Percentiles rank a stretch among this genome's conserved stretches.
Conservation (phyloP, 2,888 invertebrate genomes). For the Drosophila quinaria region DNA sequence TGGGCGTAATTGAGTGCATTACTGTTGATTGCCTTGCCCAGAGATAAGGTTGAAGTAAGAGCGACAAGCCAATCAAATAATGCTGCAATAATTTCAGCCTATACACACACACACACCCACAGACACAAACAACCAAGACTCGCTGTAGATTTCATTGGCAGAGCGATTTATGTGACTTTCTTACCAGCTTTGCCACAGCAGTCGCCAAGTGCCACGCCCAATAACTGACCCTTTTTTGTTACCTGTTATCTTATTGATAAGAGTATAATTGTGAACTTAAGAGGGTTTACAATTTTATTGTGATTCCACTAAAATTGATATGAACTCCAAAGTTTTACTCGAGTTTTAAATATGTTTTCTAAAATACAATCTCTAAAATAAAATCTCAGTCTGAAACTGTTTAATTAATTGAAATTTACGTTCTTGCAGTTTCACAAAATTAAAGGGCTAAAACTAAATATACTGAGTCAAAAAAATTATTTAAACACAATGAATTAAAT, state of each 20-base stretch:
- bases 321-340: too few relatives aligned
- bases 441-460: too few relatives aligned
- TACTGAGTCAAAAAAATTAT: too few relatives aligned
- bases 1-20: slow-evolving; percentile 77
- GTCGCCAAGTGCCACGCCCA: neutral
- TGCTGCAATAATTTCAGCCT: slow-evolving; percentile 50
- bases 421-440: too few relatives aligned
- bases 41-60: slow-evolving; percentile 45
- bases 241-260: neutral
- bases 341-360: too few relatives aligned
- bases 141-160: slow-evolving; percentile 2
- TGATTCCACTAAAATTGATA: too few relatives aligned
- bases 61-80: slow-evolving; percentile 65
- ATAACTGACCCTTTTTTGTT: neutral
- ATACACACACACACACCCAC: slow-evolving; percentile 12
- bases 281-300: neutral
- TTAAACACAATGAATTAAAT: too few relatives aligned
- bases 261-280: neutral
- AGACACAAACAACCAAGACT: neutral
- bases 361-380: too few relatives aligned
- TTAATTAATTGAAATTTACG: too few relatives aligned
- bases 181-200: slow-evolving; percentile 4
- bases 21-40: slow-evolving; percentile 65
- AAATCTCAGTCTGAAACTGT: too few relatives aligned
- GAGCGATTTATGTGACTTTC: slow-evolving; percentile 9